Evolutionary conservation across 2,797 vertebrate genomes (phyloP).

Genomic region (Artibeus lituratus): DNA sequence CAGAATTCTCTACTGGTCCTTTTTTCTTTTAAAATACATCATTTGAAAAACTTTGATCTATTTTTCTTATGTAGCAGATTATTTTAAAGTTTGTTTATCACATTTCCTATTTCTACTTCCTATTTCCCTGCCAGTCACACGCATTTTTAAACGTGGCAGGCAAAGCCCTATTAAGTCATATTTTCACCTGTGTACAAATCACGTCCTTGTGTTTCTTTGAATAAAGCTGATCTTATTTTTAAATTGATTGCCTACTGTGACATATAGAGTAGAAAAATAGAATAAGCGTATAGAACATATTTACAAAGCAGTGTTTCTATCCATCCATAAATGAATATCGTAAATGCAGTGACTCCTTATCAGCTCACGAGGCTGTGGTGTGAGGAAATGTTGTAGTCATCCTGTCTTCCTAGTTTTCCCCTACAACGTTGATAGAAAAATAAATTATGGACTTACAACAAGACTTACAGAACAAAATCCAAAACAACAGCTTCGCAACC

Average conservation of each 20-base stretch:
- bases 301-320: constrained; percentile 9
- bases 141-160: neutral
- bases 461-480: neutral
- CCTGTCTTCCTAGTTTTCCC: neutral
- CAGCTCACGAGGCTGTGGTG: neutral
- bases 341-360: constrained; percentile 2
- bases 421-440: neutral
- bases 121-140: neutral
- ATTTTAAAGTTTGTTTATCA: constrained; percentile 4
- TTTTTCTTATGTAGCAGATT: neutral
- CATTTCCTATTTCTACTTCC: neutral
- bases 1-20: neutral
- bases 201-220: neutral
- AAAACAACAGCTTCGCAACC: neutral
- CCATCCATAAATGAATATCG: neutral
- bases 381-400: constrained; percentile 1
- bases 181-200: constrained; percentile 8
- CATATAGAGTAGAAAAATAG: neutral
- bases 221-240: constrained; percentile 1
- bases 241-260: constrained; percentile 14
- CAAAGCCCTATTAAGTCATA: neutral
- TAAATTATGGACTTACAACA: neutral
- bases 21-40: neutral
- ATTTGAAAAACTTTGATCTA: constrained; percentile 15
- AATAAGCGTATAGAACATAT: neutral